Evolutionary conservation across 2,113 vertebrate genomes (phyloP).

Genomic region (Charadrius vociferus): DNA sequence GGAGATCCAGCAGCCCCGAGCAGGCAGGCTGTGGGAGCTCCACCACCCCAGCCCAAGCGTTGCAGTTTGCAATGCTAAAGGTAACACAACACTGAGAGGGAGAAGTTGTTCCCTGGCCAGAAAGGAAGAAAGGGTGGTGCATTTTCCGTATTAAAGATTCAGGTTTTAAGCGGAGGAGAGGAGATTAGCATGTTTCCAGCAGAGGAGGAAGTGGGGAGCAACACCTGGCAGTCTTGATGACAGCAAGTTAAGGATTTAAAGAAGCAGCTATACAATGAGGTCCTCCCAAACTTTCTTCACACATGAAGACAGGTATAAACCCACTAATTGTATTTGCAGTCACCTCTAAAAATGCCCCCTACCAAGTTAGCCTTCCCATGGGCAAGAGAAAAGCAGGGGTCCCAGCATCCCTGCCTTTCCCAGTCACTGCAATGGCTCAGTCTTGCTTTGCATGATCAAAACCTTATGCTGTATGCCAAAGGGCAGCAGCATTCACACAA

Average conservation of each 20-base stretch:
- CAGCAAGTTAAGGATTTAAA: not conserved
- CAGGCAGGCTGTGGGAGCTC: not conserved
- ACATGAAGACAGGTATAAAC: not conserved
- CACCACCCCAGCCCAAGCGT: not conserved
- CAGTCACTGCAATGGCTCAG: not conserved
- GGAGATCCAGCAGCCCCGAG: not conserved
- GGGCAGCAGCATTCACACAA: not conserved
- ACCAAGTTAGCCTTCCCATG: not conserved
- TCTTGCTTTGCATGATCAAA: not conserved
- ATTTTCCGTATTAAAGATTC: slow-evolving; percentile 36
- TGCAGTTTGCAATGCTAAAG: slow-evolving; percentile 46
- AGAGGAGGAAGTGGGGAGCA: not conserved
- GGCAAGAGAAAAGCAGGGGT: rapidly evolving
- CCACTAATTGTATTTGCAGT: not conserved
- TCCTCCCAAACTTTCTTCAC: not conserved
- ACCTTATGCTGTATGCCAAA: not conserved
- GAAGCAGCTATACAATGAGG: not conserved
- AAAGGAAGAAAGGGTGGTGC: not conserved
- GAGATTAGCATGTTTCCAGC: not conserved
- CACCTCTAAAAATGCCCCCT: not conserved
- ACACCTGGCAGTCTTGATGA: not conserved
- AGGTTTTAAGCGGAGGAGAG: not conserved
- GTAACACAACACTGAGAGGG: slow-evolving; percentile 13
- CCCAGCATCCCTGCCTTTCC: not conserved
- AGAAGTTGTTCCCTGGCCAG: not conserved